These are phyloP conservation scores for Tetranychus truncatus DNA, from an alignment of 2,888 invertebrate species.

Conservation along the genomic window DNA sequence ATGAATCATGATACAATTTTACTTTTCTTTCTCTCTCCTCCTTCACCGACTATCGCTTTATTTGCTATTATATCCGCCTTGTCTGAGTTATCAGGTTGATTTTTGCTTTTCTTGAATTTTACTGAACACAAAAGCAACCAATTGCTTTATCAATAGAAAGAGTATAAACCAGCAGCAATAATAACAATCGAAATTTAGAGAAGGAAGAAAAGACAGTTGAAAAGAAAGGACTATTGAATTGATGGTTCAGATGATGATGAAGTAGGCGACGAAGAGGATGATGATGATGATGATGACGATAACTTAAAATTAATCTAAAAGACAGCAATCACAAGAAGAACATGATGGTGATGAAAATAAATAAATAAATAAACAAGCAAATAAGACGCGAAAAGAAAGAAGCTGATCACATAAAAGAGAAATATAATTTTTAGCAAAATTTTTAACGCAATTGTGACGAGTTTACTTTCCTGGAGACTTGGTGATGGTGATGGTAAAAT, in stretches of 20 bases:
- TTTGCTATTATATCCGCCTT: background rate
- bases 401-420: background rate
- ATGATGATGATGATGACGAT: background rate
- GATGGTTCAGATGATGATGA: too few species aligned
- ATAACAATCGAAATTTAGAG: too few species aligned
- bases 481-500: too few species aligned
- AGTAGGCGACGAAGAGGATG: too few species aligned
- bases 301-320: background rate
- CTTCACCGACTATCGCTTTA: background rate
- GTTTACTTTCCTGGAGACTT: background rate
- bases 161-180: too few species aligned
- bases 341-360: background rate
- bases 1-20: background rate
- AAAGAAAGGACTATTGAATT: too few species aligned
- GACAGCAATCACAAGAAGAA: background rate
- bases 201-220: too few species aligned
- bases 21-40: constrained; percentile 8
- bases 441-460: background rate
- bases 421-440: background rate
- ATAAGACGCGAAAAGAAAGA: background rate
- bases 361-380: background rate
- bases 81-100: background rate
- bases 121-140: background rate
- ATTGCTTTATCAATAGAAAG: too few species aligned
- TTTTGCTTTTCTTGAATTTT: too few species aligned